phyloP scores from a whole-genome alignment of 2,888 invertebrate species.

The Mesopsocus fuscifrons region DNA sequence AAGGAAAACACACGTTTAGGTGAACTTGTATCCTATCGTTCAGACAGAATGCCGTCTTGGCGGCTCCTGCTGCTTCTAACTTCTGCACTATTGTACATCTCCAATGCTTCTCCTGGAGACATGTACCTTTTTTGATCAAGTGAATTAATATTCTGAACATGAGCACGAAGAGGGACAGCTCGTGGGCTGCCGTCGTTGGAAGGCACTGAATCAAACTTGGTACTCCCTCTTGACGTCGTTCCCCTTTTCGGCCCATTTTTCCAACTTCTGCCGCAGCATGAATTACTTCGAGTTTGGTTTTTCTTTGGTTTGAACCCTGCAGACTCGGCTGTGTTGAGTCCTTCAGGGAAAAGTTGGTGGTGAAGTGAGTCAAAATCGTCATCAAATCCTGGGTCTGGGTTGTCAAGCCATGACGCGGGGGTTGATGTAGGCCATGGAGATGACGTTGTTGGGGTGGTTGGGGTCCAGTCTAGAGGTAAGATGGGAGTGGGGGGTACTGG shows the following conservation, averaged over 20 bases:
- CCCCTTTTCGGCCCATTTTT: too few species aligned
- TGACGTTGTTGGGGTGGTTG: background rate
- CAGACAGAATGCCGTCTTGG: too few species aligned
- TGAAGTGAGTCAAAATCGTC: constrained; percentile 2
- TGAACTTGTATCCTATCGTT: too few species aligned
- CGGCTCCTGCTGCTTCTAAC: too few species aligned
- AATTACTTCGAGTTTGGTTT: too few species aligned
- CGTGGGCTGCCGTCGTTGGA: too few species aligned
- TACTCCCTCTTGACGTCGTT: too few species aligned
- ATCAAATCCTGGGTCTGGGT: background rate
- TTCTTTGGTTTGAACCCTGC: too few species aligned
- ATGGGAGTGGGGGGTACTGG: background rate
- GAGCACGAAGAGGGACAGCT: constrained; percentile 2
- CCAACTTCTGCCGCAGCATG: too few species aligned
- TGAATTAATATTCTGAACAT: constrained; percentile 4
- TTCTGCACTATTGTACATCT: background rate
- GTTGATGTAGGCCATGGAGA: background rate
- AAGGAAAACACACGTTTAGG: too few species aligned
- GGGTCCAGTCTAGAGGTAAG: background rate
- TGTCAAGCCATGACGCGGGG: background rate
- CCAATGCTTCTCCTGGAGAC: constrained; percentile 3
- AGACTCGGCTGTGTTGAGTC: too few species aligned
- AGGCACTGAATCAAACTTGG: too few species aligned
- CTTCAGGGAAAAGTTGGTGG: constrained; percentile 5
- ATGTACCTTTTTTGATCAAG: background rate